Evolutionary conservation across 30 jellyfish, hydroid and myxozoan genomes (phyloP), one percentile per base, ranked within the genome.

Genomic region (Aurelia coerulea): DNA sequence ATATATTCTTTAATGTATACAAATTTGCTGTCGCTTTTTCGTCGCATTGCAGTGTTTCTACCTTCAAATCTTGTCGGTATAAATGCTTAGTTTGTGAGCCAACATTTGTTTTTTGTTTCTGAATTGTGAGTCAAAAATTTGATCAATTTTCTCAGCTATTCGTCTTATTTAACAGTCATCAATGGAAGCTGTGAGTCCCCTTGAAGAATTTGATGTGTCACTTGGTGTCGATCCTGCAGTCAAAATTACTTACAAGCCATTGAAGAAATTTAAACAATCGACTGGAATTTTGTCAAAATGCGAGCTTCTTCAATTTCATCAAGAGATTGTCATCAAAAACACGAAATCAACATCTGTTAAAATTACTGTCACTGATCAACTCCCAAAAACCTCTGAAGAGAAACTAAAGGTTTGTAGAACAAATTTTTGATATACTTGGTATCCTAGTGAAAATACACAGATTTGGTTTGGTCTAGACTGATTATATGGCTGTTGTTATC

Each of bases 171-270:
- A n/a, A 17, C 66, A 93, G 98, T 73, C 98, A 7, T 14, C 68
- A 66, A 72, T 93, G 90, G 76, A 92, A 23, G 97, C 98, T 18
- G 98, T 93, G 0, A 87, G 97, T 50, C 98, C 98, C 1, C 34
- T 58, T 62, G 98, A 93, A 70, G 96, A 93, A 52, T 93, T 93
- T 54, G 97, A 93, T 58, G 88, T 93, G 18, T 94, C 98, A 16
- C 87, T 93, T 19, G 98, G 98, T 59, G 97, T 75, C 23, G 98
- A 93, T 73, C 94, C 98, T 1, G 83, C 98, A 15, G 96, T 93
- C 34, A 93, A 93, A 79, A 88, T 93, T 35, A 93, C 98, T 42
- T 88, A 93, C 88, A 81, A 93, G 52, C 98, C 98, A 12, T 49
- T 93, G 93, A 78, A 76, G 62, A 87, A 93, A 51, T 88, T 72